Percentiles rank a stretch among this genome's conserved stretches.
Conservation (phyloP, 2,888 invertebrate species). For the Mythimna loreyi region DNA sequence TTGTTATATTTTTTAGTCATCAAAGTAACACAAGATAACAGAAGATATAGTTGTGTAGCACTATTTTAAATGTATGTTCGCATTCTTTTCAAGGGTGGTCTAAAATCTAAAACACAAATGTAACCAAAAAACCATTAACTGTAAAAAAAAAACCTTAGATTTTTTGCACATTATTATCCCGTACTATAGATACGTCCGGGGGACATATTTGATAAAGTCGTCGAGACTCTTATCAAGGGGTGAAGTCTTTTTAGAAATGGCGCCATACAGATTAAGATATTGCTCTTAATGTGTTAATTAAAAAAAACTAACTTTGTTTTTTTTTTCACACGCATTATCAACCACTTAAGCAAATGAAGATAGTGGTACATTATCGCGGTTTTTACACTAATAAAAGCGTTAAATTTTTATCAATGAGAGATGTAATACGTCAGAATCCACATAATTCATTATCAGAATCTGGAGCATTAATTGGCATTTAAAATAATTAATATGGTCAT, state of each 20-base stretch:
- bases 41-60: slow-evolving; percentile 3
- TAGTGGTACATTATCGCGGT: slow-evolving; percentile 80
- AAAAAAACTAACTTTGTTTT: slow-evolving; percentile 83
- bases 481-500: slow-evolving; percentile 59
- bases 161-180: slow-evolving; percentile 85
- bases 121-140: slow-evolving; percentile 78
- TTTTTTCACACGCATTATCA: slow-evolving; percentile 81
- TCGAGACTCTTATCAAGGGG: slow-evolving; percentile 85
- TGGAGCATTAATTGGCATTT: slow-evolving; percentile 61
- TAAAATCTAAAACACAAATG: slow-evolving; percentile 68
- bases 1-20: not conserved
- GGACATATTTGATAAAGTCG: slow-evolving; percentile 83
- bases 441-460: slow-evolving; percentile 62
- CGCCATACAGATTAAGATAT: slow-evolving; percentile 90
- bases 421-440: slow-evolving; percentile 63
- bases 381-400: slow-evolving; percentile 84
- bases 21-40: not conserved
- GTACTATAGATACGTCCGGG: slow-evolving; percentile 78
- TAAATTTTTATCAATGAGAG: slow-evolving; percentile 77
- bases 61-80: slow-evolving; percentile 22
- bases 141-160: slow-evolving; percentile 72
- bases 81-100: slow-evolving; percentile 77
- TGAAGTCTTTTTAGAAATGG: slow-evolving; percentile 87
- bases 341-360: slow-evolving; percentile 85
- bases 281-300: slow-evolving; percentile 89